Evolutionary conservation across 2,113 vertebrate species (phyloP).

Genomic region (Zootoca vivipara): DNA sequence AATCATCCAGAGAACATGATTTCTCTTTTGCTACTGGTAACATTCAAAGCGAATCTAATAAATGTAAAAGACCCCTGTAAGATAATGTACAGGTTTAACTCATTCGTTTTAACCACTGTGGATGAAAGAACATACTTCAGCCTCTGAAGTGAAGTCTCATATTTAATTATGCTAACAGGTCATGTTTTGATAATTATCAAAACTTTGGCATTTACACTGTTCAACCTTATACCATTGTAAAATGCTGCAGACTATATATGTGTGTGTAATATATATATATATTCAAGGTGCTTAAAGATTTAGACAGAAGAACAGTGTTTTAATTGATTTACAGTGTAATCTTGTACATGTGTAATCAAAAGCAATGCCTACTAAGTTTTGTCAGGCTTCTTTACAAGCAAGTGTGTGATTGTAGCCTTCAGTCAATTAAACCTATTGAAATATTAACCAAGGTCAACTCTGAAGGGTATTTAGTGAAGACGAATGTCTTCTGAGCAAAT

Average conservation of each 20-base stretch:
- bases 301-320: not conserved
- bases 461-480: not conserved
- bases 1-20: not conserved
- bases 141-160: not conserved
- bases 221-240: not conserved
- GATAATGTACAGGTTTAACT: too few species aligned
- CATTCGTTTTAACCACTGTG: not conserved
- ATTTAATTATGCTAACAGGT: not conserved
- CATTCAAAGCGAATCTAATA: not conserved
- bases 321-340: not conserved
- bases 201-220: not conserved
- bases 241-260: not conserved
- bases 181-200: not conserved
- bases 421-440: not conserved
- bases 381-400: not conserved
- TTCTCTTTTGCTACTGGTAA: not conserved
- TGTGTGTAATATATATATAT: too few species aligned
- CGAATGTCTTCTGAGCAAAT: too few species aligned
- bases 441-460: not conserved
- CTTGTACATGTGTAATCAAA: not conserved
- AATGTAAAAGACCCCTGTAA: too few species aligned
- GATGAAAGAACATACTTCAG: not conserved
- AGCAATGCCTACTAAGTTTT: not conserved
- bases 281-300: not conserved
- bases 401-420: not conserved